Conservation (phyloP, 2,113 vertebrate genomes). For the Leucosticte australis region DNA sequence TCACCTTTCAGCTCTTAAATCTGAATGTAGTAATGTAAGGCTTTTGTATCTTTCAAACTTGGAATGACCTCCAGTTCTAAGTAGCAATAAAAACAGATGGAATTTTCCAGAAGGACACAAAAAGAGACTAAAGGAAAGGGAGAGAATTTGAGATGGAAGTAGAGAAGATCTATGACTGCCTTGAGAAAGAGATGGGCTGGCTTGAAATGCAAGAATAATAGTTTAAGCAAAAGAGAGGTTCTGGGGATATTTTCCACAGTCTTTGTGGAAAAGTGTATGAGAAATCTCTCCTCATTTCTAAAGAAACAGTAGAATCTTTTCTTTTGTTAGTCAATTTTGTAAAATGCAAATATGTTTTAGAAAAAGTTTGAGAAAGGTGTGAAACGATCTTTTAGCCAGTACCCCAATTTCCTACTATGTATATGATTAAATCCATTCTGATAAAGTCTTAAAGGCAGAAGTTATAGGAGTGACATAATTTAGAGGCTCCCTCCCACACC, state of each 20-base stretch:
- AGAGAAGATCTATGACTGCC: background rate
- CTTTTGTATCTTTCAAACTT: background rate
- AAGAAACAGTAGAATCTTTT: background rate
- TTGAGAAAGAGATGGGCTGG: background rate
- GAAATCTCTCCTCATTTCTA: background rate
- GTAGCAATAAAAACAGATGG: background rate
- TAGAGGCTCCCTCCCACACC: background rate
- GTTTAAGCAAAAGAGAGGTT: background rate
- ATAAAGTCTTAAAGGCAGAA: background rate
- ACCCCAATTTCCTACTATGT: background rate
- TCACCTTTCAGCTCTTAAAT: background rate
- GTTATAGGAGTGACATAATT: background rate
- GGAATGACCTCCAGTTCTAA: background rate
- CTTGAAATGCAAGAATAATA: background rate
- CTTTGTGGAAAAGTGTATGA: background rate
- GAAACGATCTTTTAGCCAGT: background rate
- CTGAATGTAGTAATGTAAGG: background rate
- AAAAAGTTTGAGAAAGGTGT: background rate
- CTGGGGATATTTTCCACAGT: background rate
- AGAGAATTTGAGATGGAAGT: background rate
- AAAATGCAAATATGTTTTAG: background rate
- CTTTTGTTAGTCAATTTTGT: background rate
- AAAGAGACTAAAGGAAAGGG: background rate
- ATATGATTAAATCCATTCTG: background rate
- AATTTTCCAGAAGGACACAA: background rate